phyloP scores from a whole-genome alignment of 2,113 vertebrate species.

The Misgurnus mizolepis region DNA sequence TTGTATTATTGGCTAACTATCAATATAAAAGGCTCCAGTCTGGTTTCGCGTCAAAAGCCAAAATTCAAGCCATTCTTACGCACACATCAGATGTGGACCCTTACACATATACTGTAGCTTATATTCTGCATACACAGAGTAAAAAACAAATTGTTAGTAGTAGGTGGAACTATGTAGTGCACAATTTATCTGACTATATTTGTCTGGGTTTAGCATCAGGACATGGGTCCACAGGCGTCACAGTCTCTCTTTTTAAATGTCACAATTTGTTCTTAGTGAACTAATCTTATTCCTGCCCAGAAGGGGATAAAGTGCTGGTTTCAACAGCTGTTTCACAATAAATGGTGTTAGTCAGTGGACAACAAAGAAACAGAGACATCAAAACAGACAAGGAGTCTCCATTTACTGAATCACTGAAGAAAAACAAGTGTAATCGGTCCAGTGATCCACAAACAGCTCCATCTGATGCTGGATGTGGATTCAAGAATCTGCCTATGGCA shows the following conservation, averaged over 20 bases:
- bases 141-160: background rate
- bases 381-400: slow-evolving; percentile 20
- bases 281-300: background rate
- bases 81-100: background rate
- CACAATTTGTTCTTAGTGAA: background rate
- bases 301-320: background rate
- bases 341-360: background rate
- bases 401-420: slow-evolving; percentile 17
- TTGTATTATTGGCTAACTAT: too few species aligned
- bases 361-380: slow-evolving; percentile 3
- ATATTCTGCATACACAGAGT: background rate
- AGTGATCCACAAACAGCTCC: slow-evolving; percentile 12
- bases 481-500: background rate
- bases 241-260: background rate
- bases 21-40: too few species aligned
- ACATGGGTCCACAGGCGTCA: too few species aligned
- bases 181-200: background rate
- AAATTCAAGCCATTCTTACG: too few species aligned
- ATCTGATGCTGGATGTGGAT: background rate
- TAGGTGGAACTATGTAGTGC: slow-evolving; percentile 48
- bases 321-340: slow-evolving; percentile 1
- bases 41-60: too few species aligned
- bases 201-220: background rate
- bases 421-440: slow-evolving; percentile 1
- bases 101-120: background rate